Percentiles rank a stretch among this genome's conserved stretches.
Evolutionary conservation across 2,888 invertebrate species (phyloP).

Genomic region (Machimus rusticus): DNA sequence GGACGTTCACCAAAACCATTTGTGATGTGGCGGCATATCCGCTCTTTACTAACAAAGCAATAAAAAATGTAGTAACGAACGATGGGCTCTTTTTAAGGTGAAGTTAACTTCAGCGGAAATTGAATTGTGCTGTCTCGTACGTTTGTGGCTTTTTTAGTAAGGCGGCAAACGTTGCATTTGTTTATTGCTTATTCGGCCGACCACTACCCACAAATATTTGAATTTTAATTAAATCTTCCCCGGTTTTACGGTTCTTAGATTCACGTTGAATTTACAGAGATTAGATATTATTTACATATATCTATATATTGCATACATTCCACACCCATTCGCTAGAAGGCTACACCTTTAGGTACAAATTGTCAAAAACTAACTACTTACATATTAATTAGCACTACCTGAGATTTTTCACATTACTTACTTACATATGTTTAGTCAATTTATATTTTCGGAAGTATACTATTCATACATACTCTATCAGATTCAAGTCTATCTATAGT

Average conservation of each 20-base stretch:
- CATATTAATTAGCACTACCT: no score
- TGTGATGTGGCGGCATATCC: conserved; percentile 36
- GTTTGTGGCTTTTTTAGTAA: conserved; percentile 11
- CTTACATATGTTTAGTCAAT: no score
- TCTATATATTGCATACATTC: neutral
- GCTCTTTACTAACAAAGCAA: conserved; percentile 20
- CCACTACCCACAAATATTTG: neutral
- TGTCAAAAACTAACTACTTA: no score
- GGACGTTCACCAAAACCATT: conserved; percentile 12
- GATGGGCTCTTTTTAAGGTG: conserved; percentile 35
- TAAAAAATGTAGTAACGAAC: conserved; percentile 1
- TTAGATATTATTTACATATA: neutral
- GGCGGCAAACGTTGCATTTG: neutral
- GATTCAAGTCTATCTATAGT: no score
- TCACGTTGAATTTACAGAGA: neutral
- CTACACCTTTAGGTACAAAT: no score
- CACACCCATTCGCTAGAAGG: no score
- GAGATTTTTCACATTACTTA: no score
- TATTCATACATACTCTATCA: no score
- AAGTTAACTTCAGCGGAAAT: conserved; percentile 38
- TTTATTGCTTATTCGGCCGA: neutral
- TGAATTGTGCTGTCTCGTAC: conserved; percentile 32
- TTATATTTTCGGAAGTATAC: no score
- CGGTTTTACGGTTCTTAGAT: neutral
- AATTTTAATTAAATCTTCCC: neutral